These are phyloP conservation scores for Petromus typicus DNA, from an alignment of 2,113 vertebrate species.

Conservation along the genomic window DNA sequence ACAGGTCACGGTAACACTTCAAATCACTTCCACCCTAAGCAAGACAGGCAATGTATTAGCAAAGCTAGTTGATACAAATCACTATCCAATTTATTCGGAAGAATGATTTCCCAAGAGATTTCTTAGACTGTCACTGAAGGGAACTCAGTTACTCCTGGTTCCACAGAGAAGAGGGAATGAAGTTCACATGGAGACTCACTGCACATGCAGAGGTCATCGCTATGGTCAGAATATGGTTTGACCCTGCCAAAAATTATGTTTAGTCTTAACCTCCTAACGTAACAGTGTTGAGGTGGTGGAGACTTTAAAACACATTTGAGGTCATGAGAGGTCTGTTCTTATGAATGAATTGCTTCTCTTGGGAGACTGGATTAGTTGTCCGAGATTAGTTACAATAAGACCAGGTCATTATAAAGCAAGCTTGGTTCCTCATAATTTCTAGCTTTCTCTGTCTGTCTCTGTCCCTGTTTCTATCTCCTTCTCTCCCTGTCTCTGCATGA, in stretches of 20 bases:
- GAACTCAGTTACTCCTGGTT: not conserved
- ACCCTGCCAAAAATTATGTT: not conserved
- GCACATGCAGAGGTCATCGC: not conserved
- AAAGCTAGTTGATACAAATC: not conserved
- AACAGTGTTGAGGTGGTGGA: not conserved
- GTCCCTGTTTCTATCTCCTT: not conserved
- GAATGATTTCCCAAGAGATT: constrained; percentile 31
- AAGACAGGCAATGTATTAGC: not conserved
- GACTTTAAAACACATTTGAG: not conserved
- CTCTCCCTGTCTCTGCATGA: not conserved
- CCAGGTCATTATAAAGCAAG: not conserved
- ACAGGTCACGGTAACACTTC: not conserved
- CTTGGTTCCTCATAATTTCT: not conserved
- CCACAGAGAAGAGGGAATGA: not conserved
- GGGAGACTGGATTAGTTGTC: not conserved
- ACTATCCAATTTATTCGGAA: not conserved
- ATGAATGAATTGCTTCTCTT: not conserved
- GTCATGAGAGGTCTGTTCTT: not conserved
- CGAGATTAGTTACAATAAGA: not conserved
- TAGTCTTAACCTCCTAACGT: not conserved
- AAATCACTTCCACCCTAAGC: not conserved
- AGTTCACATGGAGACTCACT: not conserved
- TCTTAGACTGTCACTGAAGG: not conserved
- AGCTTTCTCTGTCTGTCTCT: not conserved
- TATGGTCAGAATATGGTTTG: not conserved